Base-by-base conservation (phyloP, 2,797 vertebrate genomes). In the Rhadinocentrus ornatus region DNA sequence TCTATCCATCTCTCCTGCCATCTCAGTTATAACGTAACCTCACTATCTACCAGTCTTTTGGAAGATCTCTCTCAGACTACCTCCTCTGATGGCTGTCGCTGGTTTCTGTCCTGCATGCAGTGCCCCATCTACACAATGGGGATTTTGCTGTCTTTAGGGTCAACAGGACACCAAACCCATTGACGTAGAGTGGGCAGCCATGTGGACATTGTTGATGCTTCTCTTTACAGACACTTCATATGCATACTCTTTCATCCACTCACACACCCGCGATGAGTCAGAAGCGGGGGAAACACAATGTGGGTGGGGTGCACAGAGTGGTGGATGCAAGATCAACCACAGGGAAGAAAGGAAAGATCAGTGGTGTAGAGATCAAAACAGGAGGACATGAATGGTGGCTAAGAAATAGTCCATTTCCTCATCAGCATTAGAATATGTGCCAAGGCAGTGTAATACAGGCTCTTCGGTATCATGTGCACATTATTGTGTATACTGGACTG, bases 241-340 rank as follows among this genome's bases (percentile, higher is more conserved):
- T 71, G 72, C 71, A 71, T 52, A 39, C 46, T 50, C 66, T 70
- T 20, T 80, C 27, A 18, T 60, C 67, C 69, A 69, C 55, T 58
- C 77, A 57, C 35, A 73, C 65, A 39, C 22, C 2, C 9, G 52
- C 37, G 71, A 60, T 91, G 75, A 88, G 62, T 90, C 88, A 88
- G 63, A 83, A 11, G 73, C 57, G 65, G 83, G 85, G 82, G 72
- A 64, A 73, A 68, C 81, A 81, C 77, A 1, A 29, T 61, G 80
- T 84, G 75, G 77, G 66, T 69, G 84, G 75, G 71, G 55, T 34
- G 41, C 26, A 69, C 18, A 31, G 66, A 58, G 73, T 6, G 53
- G 69, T 73, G 76, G 64, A 50, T 8, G 34, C n/a, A 24, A 71
- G 75, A 84, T 78, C 46, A 82, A 71, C 69, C 55, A 4, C 53